Evolutionary conservation across 2,888 invertebrate genomes (phyloP).

Genomic region (Macroteleia sp.): DNA sequence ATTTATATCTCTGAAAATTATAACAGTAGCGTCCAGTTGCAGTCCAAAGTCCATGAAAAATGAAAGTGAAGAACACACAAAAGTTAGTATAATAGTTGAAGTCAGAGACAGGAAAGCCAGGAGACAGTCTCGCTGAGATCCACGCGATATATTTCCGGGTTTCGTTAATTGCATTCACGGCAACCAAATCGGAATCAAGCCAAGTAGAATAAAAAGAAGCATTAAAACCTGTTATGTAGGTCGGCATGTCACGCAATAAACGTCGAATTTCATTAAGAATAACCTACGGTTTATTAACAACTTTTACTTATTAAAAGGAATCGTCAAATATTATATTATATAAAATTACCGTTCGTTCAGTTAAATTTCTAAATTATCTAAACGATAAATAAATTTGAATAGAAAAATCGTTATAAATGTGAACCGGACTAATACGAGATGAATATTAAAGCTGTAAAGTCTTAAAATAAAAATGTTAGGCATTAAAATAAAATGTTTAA

Average conservation of each 20-base stretch:
- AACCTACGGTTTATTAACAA: too few relatives aligned
- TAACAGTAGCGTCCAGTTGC: constrained; percentile 67
- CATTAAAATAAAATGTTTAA: too few relatives aligned
- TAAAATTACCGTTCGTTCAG: too few relatives aligned
- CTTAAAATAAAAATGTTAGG: too few relatives aligned
- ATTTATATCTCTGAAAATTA: too few relatives aligned
- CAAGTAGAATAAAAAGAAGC: constrained; percentile 64
- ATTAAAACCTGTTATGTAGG: constrained; percentile 72
- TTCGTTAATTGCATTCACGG: constrained; percentile 24
- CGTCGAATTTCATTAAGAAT: constrained; percentile 41
- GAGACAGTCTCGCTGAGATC: constrained; percentile 37
- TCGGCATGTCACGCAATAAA: constrained; percentile 73
- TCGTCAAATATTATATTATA: too few relatives aligned
- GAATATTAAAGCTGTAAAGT: too few relatives aligned
- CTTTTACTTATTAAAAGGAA: too few relatives aligned
- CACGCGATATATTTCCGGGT: constrained; percentile 27
- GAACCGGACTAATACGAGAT: too few relatives aligned
- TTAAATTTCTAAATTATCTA: too few relatives aligned
- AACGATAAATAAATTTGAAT: too few relatives aligned
- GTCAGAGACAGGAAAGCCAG: constrained; percentile 60
- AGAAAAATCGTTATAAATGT: too few relatives aligned
- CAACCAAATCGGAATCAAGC: constrained; percentile 53
- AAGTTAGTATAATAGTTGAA: constrained; percentile 49
- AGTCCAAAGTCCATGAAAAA: constrained; percentile 66
- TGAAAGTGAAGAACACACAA: constrained; percentile 38